These are phyloP conservation scores for Phania funesta DNA, from an alignment of 2,888 invertebrate species.

Conservation along the genomic window DNA sequence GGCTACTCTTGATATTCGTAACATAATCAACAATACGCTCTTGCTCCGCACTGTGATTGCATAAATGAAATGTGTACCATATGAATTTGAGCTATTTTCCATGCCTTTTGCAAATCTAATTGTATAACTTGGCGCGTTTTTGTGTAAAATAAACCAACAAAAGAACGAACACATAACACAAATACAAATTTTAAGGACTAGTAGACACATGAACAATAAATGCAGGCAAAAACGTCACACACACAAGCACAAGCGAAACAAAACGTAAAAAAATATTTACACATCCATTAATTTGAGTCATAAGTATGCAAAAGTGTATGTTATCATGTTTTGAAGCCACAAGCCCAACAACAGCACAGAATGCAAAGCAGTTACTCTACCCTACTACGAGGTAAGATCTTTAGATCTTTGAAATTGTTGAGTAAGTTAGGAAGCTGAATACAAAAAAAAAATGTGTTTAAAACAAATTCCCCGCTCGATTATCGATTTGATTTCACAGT, in stretches of 20 bases:
- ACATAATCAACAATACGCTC: background rate
- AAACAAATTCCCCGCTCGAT: too few relatives aligned
- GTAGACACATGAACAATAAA: slow-evolving; percentile 19
- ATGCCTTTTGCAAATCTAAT: background rate
- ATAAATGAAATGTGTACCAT: background rate
- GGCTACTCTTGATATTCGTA: background rate
- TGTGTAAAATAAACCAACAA: slow-evolving; percentile 25
- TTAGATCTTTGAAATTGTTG: background rate
- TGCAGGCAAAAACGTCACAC: background rate
- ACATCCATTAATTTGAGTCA: background rate
- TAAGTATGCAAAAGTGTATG: background rate
- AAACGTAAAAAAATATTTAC: background rate
- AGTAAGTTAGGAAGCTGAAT: too few relatives aligned
- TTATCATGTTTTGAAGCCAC: background rate
- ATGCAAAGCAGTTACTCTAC: background rate
- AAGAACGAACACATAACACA: background rate
- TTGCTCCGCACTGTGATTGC: background rate
- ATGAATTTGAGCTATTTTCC: background rate
- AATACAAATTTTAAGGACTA: slow-evolving; percentile 2
- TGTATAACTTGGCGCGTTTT: slow-evolving; percentile 21
- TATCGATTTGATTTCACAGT: too few relatives aligned
- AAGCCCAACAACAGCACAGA: background rate
- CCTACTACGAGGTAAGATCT: background rate
- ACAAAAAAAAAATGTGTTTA: too few relatives aligned
- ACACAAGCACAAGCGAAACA: background rate